Evolutionary conservation across 2,797 vertebrate species (phyloP).

Genomic region (Microtus californicus): DNA sequence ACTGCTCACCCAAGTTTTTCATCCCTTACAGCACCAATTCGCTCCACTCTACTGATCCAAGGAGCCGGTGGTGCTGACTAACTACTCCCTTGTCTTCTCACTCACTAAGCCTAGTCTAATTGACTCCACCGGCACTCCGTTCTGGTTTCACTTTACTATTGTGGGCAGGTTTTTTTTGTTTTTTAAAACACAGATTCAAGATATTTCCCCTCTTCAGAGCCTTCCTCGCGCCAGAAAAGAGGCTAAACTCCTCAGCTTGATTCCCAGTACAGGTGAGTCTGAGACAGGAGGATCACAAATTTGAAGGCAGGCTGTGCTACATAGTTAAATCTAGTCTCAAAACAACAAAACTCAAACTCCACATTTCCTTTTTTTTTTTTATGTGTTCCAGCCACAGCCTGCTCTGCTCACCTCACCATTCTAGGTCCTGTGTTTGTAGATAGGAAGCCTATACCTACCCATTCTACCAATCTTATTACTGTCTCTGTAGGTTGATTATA

Average conservation of each 20-base stretch:
- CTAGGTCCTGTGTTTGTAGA: neutral
- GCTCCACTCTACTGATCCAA: no score
- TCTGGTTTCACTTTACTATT: neutral
- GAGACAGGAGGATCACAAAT: neutral
- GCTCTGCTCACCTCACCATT: neutral
- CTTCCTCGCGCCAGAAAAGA: constrained; percentile 7
- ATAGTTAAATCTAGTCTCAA: neutral
- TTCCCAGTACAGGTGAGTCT: neutral
- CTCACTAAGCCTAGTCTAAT: neutral
- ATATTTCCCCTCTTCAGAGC: neutral
- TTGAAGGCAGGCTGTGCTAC: neutral
- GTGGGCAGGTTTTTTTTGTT: neutral
- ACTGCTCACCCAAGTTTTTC: neutral
- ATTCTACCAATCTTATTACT: neutral
- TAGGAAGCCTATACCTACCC: neutral
- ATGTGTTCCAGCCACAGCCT: neutral
- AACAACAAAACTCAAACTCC: neutral
- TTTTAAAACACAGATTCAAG: neutral
- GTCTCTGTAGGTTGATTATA: neutral
- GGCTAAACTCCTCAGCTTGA: neutral
- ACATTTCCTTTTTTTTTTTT: neutral
- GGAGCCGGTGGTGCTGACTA: neutral
- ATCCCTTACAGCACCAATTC: neutral
- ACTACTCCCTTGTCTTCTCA: neutral
- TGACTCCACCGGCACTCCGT: no score